These are phyloP conservation scores for Emberiza fucata DNA, from an alignment of 2,113 vertebrate genomes.

Conservation along the genomic window DNA sequence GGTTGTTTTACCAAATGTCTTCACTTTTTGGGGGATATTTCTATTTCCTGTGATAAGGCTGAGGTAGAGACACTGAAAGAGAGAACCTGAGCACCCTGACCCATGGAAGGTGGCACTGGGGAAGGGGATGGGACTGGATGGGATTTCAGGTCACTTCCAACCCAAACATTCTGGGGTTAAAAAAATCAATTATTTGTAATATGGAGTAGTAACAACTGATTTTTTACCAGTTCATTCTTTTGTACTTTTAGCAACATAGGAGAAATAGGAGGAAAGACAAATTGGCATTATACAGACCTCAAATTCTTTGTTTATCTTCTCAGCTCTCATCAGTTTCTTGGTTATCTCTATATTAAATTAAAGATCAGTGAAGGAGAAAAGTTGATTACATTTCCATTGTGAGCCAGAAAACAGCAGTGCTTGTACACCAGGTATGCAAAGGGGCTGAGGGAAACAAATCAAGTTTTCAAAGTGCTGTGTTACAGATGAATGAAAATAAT, in stretches of 20 bases:
- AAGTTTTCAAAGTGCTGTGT: not conserved
- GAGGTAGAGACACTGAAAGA: not conserved
- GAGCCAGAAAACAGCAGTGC: not conserved
- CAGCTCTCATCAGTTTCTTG: not conserved
- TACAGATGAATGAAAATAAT: not conserved
- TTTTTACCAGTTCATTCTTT: not conserved
- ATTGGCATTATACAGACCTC: not conserved
- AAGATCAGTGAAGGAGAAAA: slow-evolving; percentile 34
- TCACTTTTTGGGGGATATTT: not conserved
- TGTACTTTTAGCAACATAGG: not conserved
- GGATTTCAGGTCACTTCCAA: not conserved
- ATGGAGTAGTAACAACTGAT: not conserved
- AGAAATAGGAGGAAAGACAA: not conserved
- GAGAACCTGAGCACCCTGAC: not conserved
- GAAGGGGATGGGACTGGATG: not conserved
- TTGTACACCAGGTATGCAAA: not conserved
- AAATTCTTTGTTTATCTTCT: not conserved
- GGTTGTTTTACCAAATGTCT: not conserved
- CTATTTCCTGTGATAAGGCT: fast-evolving
- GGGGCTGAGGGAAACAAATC: not conserved
- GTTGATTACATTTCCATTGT: slow-evolving; percentile 16
- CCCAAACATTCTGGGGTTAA: not conserved
- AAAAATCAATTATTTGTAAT: not conserved
- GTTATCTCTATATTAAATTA: slow-evolving; percentile 23
- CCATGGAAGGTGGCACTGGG: not conserved